Evolutionary conservation across 1,140 invertebrate genomes (phyloP).

Genomic region (Drosophila tropicalis): DNA sequence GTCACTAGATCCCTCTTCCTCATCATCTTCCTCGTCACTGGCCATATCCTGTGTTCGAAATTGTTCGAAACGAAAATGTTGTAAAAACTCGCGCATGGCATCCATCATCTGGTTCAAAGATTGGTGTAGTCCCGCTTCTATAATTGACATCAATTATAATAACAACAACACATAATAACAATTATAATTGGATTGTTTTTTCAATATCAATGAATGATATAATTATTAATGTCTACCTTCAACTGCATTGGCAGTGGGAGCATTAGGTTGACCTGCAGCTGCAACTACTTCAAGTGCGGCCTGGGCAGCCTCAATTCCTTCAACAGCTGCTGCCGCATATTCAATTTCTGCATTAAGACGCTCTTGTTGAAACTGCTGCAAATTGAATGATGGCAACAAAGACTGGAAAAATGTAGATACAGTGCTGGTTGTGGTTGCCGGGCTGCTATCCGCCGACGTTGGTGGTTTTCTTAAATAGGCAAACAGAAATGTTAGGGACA

Average conservation of each 20-base stretch:
- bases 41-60: constrained; percentile 83
- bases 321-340: neutral
- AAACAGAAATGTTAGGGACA: neutral
- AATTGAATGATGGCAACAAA: constrained; percentile 86
- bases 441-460: constrained; percentile 84
- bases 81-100: constrained; percentile 89
- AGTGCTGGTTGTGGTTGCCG: constrained; percentile 72
- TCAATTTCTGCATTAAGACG: neutral
- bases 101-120: constrained; percentile 88
- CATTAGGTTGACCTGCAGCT: constrained; percentile 23
- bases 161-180: neutral
- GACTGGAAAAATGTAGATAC: constrained; percentile 88
- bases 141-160: constrained; percentile 17
- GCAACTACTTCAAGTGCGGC: constrained; percentile 30
- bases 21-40: constrained; percentile 83
- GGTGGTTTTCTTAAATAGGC: constrained; percentile 71
- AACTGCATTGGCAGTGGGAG: constrained; percentile 38
- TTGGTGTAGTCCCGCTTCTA: constrained; percentile 84
- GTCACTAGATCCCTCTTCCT: constrained; percentile 83
- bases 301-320: constrained; percentile 11
- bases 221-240: constrained; percentile 34
- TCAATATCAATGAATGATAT: neutral
- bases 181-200: neutral
- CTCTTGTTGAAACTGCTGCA: constrained; percentile 56
- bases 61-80: constrained; percentile 85